phyloP scores from a whole-genome alignment of 2,797 vertebrate genomes.

The Harpagifer antarcticus region DNA sequence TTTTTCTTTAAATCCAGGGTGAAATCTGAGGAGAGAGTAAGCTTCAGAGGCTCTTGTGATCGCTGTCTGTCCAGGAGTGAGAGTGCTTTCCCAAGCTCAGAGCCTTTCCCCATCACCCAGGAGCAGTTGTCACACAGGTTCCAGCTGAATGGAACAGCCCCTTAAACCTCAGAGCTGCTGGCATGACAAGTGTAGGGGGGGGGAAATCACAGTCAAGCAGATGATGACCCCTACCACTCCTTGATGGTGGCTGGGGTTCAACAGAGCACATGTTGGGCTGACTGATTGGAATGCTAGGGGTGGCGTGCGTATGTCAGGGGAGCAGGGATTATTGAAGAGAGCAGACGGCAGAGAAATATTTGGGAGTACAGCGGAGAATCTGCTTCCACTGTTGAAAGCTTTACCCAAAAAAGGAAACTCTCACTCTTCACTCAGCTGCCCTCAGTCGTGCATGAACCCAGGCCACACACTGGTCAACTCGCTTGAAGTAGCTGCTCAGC shows the following conservation, averaged over 20 bases:
- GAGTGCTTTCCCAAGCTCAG: conserved; percentile 33
- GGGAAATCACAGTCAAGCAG: conserved; percentile 59
- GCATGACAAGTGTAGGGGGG: conserved; percentile 69
- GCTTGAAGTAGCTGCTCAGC: conserved; percentile 17
- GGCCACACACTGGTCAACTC: conserved; percentile 59
- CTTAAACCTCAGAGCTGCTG: conserved; percentile 72
- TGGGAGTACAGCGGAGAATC: conserved; percentile 54
- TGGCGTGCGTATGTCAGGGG: conserved; percentile 57
- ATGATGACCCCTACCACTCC: conserved; percentile 70
- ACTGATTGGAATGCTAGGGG: conserved; percentile 70
- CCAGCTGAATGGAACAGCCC: conserved; percentile 65
- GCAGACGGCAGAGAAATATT: conserved; percentile 70
- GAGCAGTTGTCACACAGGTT: conserved; percentile 78
- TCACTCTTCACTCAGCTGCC: conserved; percentile 57
- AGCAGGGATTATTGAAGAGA: conserved; percentile 51
- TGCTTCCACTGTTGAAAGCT: conserved; percentile 63
- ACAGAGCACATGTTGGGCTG: conserved; percentile 73
- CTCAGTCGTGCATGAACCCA: conserved; percentile 60
- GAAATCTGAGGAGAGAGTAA: conserved; percentile 20
- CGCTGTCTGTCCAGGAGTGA: conserved; percentile 51
- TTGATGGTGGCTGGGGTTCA: conserved; percentile 51
- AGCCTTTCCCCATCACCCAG: conserved; percentile 49
- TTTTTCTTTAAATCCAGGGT: conserved; percentile 13
- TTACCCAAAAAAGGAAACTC: conserved; percentile 74
- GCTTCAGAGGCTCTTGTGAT: conserved; percentile 35